Evolutionary conservation across 1,140 invertebrate species (phyloP).

Genomic region (Diachasma alloeum): DNA sequence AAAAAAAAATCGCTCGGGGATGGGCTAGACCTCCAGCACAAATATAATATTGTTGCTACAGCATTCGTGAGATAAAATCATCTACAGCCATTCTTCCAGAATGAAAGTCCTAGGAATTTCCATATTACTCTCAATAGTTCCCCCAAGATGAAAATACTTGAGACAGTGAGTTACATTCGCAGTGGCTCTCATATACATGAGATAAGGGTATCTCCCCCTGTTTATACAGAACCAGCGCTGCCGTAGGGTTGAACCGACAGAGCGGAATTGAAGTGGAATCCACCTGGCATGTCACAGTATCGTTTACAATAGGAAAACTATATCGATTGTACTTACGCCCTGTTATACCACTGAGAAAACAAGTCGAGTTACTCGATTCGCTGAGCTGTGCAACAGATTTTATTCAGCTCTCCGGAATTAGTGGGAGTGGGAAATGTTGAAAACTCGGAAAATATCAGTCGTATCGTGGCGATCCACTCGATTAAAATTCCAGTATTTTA

Average conservation of each 20-base stretch:
- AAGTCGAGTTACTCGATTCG: neutral
- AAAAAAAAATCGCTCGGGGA: too few species aligned
- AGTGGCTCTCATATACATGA: neutral
- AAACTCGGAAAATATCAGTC: neutral
- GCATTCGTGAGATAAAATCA: neutral
- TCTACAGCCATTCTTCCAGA: neutral
- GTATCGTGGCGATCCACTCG: neutral
- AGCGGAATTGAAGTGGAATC: neutral
- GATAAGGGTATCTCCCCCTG: neutral
- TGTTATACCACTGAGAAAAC: conserved; percentile 1
- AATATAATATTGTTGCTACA: too few species aligned
- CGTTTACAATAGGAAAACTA: neutral
- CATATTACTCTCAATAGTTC: neutral
- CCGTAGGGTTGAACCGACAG: neutral
- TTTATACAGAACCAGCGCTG: neutral
- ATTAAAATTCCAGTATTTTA: neutral
- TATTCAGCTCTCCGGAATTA: neutral
- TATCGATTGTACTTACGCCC: neutral
- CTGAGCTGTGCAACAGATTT: neutral
- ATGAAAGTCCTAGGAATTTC: neutral
- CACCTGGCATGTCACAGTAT: neutral
- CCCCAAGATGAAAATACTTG: neutral
- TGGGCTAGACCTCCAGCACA: too few species aligned
- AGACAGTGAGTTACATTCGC: neutral
- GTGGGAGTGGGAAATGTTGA: neutral